Percentiles rank a stretch among this genome's conserved stretches.
These are phyloP conservation scores for Cyphomyrus plagiostoma DNA, from an alignment of 2,113 vertebrate species.

Conservation along the genomic window DNA sequence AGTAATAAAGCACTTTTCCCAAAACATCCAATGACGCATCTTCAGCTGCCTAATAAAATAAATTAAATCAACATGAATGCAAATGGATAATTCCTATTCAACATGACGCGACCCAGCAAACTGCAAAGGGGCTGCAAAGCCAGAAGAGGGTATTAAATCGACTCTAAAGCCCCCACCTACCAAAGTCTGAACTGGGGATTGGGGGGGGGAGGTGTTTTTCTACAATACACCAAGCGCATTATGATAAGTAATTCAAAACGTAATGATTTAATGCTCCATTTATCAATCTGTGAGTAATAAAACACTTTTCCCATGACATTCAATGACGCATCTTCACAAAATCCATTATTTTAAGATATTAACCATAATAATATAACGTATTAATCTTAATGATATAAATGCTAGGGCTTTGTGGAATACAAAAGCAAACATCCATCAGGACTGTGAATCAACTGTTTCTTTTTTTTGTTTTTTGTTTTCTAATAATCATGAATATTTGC, in stretches of 20 bases:
- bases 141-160: neutral
- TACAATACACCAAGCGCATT: neutral
- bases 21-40: neutral
- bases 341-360: neutral
- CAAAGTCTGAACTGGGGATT: neutral
- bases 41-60: neutral
- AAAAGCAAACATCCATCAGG: neutral
- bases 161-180: neutral
- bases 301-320: neutral
- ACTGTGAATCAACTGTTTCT: neutral
- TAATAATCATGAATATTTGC: neutral
- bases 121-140: neutral
- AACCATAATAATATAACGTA: neutral
- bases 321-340: constrained; percentile 1
- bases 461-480: neutral
- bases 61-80: neutral
- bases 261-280: constrained; percentile 6
- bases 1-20: neutral
- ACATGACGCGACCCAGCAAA: neutral
- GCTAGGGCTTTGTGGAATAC: neutral
- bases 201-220: neutral
- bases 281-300: constrained; percentile 3
- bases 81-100: neutral
- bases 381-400: neutral
- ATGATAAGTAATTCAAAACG: neutral